Evolutionary conservation across 2,888 invertebrate species (phyloP), one percentile per base, ranked within the genome.

Genomic region (Tricholauxania praeusta): DNA sequence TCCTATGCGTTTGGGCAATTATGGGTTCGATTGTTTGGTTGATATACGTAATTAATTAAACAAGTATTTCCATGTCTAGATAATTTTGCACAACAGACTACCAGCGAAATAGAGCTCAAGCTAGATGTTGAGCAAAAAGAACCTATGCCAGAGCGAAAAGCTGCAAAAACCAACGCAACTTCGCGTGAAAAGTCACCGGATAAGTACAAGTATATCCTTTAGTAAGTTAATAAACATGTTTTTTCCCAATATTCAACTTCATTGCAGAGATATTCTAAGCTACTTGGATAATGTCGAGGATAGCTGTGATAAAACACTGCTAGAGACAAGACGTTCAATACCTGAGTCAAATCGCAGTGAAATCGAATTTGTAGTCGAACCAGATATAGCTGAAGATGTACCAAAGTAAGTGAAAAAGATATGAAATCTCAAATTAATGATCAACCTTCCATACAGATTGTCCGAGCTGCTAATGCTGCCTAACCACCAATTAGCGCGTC

Each of bases 261-360:
- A 39, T 77, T 74, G 1, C 72, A 87, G 87, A 74, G 88, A 88
- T 73, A 88, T 88, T 49, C 78, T 87, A 47, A 84, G 80, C 47
- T 88, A 87, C 76, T 77, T 88, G 65, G 88, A 88, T 73, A 85
- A 87, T 74, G 86, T 88, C 15, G 88, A 88, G 67, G 84, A 84
- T 72, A 87, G 85, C 68, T 88, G 88, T 60, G 87, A 87, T 68
- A 85, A 85, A 72, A 86, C 88, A 1, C 74, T 88, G 32, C 79
- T 86, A 71, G 87, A 87, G 55, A 86, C 86, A 0, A 81, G 87
- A 2, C 82, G 86, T 17, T 86, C 85, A 5, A 83, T 86, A 51
- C 86, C 87, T 0, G 87, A 88, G 48, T 83, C 84, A 28, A 86
- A 83, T 78, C 82, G 86, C 3, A 83, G 85, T 0, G 88, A 87